Evolutionary conservation across 2,888 invertebrate species (phyloP), one percentile per base, ranked within the genome.

Genomic region (Arrhopalites spinosus): DNA sequence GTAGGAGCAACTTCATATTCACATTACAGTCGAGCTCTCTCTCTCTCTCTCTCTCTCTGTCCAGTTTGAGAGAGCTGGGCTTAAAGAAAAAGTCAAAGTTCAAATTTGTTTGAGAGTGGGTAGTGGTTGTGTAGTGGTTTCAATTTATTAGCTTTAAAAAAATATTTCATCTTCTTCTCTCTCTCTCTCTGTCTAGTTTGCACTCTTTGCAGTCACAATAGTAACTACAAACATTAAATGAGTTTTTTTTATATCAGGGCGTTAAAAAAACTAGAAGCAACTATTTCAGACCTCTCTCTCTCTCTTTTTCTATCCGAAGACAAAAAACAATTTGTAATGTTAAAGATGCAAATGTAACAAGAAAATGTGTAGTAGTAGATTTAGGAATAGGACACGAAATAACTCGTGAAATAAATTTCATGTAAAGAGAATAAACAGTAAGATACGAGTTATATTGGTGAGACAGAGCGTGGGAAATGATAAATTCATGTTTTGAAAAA

Each of bases 381-480:
- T 36, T 36, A 36, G 5, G 36, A 11, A 36, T 3, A 36, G 5
- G 36, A 36, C 36, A 36, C 36, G 36, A 36, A 36, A 36, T 36
- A 3, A 36, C 36, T n/a, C n/a, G n/a, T n/a, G n/a, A 53, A 53
- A 20, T 7, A 53, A 53, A n/a, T 53, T 20, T 36, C 20, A 1
- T 7, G 50, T n/a, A 53, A 53, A 20, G n/a, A 23, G n/a, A 53
- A 53, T 53, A 20, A 53, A 53, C 5, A 53, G 53, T 53, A 53
- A n/a, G 53, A 23, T 23, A 53, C 15, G 30, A 29, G 27, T 25
- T 23, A 15, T 20, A 59, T 20, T 53, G 53, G 59, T 13, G 59
- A 59, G 59, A 27, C 3, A 74, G 72, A 79, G 78, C 80, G 80
- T 80, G 80, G 80, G 80, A 80, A 80, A 79, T 78, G 73, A 75